Evolutionary conservation across 2,797 vertebrate genomes (phyloP), one percentile per base, ranked within the genome.

Genomic region (Chromobotia macracanthus): DNA sequence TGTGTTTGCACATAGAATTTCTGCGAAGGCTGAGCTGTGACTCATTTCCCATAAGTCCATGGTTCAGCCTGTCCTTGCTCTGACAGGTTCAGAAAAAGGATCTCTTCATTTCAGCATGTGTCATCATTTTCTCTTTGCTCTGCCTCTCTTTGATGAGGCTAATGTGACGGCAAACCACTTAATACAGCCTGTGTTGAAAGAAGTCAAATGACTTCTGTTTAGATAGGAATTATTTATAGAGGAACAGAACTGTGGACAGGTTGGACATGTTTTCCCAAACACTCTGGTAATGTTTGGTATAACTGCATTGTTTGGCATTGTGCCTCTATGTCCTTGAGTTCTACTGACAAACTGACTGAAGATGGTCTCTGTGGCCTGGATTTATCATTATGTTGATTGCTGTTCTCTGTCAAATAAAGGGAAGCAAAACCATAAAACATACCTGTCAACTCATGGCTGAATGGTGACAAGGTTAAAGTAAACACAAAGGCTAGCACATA

Each of bases 41-140:
- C 64, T 46, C 16, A 46, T 70, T 61, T 58, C 71, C 31, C 46
- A 53, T 69, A 31, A 72, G 28, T 65, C 50, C 19, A 9, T 31
- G 65, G 65, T 67, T 79, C 38, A 53, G n/a, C 11, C 31, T 67
- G 41, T 58, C 44, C 44, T 66, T 12, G 21, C 13, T 6, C 0
- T 75, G 25, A 74, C 25, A 8, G 72, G 6, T 50, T 74, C 11
- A 31, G 41, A 35, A 73, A 11, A 31, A 63, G 46, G 12, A 5
- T 21, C 44, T 79, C n/a, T 23, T 66, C 56, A 72, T 35, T 2
- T 12, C 60, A 82, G 83, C 87, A 31, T 31, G 28, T 28, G 31
- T 58, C 21, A 63, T 67, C 0, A 72, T 76, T n/a, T 10, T 72
- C 60, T 13, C 65, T 16, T 83, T 75, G 67, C 41, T 79, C 21